Evolutionary conservation across 1,140 invertebrate genomes (phyloP), one percentile per base, ranked within the genome.

Genomic region (Zophobas atratus): DNA sequence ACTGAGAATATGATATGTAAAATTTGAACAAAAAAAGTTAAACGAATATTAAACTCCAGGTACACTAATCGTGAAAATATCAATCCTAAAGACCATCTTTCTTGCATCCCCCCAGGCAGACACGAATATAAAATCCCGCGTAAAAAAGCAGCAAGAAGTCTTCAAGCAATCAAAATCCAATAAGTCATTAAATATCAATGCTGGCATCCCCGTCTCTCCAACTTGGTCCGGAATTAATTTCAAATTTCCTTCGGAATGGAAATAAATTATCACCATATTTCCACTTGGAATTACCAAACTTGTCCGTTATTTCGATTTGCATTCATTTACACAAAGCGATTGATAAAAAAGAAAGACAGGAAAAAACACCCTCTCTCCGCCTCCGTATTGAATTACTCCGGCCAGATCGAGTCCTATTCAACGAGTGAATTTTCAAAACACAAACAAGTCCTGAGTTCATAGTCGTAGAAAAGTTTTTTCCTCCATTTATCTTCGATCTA

Each of bases 151-250:
- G 51, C 51, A 53, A 56, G 38, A 55, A 56, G 71, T 53, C 49
- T 32, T 41, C 34, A 55, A 73, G 71, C 49, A 73, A 73, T 73
- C 71, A 73, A 55, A 73, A 73, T 73, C 71, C 71, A 56, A 73
- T 73, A 73, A 73, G 71, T 73, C 70, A 53, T 73, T 67, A 67
- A 67, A 67, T 67, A 67, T 67, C 60, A 67, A 67, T 67, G 60
- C 43, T 41, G 60, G 6, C 60, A 67, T 67, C 39, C 60, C 60
- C 60, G 57, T 57, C 55, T 32, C 55, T 57, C 57, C 57, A 63
- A 63, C 35, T 67, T 67, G 60, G 36, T 67, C 60, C 38, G 38
- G 71, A 73, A 73, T 73, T 73, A 73, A 73, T 73, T 73, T 73
- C 49, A 73, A 73, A 73, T 72, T 72, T 72, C 48, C 70, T 51